phyloP scores from a whole-genome alignment of 37 sponge, comb jelly and placozoan species.

The Spongia lamella region DNA sequence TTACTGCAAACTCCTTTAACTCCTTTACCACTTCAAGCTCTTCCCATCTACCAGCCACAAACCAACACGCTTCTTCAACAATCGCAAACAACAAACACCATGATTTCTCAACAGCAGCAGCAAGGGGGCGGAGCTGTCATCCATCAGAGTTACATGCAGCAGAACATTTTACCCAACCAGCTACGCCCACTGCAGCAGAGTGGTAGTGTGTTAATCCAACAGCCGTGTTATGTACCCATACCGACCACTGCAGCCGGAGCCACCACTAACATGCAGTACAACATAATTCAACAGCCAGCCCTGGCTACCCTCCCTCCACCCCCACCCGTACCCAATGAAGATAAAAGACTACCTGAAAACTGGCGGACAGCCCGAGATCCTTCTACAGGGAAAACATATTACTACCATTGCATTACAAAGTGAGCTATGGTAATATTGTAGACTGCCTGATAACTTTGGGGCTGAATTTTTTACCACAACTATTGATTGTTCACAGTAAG shows the following conservation, averaged over 20 bases:
- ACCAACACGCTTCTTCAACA: slow-evolving; percentile 54
- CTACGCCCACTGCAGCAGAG: too few species aligned
- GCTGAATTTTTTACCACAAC: too few species aligned
- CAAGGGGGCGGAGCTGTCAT: background rate
- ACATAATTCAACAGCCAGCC: too few species aligned
- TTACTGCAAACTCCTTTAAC: too few species aligned
- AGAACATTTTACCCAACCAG: too few species aligned
- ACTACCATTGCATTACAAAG: slow-evolving; percentile 65
- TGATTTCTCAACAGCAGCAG: background rate
- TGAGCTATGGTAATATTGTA: too few species aligned
- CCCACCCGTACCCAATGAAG: slow-evolving; percentile 27
- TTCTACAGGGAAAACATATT: slow-evolving; percentile 40
- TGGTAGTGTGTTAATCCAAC: too few species aligned
- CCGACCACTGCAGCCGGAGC: too few species aligned
- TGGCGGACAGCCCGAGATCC: slow-evolving; percentile 61
- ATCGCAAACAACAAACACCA: background rate
- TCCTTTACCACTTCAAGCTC: background rate
- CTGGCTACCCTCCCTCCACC: slow-evolving; percentile 24
- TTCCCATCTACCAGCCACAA: slow-evolving; percentile 21
- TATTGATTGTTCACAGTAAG: too few species aligned
- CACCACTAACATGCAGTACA: too few species aligned
- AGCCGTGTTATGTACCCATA: too few species aligned
- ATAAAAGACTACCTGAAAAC: slow-evolving; percentile 43
- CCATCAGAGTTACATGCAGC: background rate
- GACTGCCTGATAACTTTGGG: too few species aligned